phyloP scores from a whole-genome alignment of 2,888 invertebrate genomes.

The Nemotelus pantherinus region DNA sequence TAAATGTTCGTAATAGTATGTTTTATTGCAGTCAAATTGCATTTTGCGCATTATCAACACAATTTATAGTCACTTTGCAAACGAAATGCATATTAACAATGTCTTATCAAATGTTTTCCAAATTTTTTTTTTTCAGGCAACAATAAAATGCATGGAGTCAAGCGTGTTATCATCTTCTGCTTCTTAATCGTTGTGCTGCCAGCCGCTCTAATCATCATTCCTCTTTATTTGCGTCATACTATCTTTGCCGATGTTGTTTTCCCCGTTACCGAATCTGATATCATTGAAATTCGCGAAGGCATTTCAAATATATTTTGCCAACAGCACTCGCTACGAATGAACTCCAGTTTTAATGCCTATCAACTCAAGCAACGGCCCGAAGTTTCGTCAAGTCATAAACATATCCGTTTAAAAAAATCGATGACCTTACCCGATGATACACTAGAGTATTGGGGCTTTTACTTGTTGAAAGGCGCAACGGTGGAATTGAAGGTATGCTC shows the following conservation, averaged over 20 bases:
- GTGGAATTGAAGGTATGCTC: slow-evolving; percentile 84
- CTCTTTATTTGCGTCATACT: slow-evolving; percentile 79
- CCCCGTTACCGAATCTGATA: slow-evolving; percentile 84
- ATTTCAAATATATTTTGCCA: slow-evolving; percentile 85
- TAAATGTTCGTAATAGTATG: no score
- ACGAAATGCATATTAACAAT: no score
- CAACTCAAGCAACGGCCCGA: slow-evolving; percentile 77
- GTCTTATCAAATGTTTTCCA: not conserved
- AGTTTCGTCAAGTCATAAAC: slow-evolving; percentile 75
- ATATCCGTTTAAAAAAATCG: slow-evolving; percentile 81
- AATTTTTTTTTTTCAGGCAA: slow-evolving; percentile 63
- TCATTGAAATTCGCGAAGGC: slow-evolving; percentile 83
- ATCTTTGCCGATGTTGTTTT: slow-evolving; percentile 81
- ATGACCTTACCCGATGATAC: slow-evolving; percentile 87
- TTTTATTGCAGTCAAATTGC: no score
- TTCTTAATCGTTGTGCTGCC: slow-evolving; percentile 80
- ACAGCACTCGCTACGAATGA: slow-evolving; percentile 81
- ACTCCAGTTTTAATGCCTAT: slow-evolving; percentile 76
- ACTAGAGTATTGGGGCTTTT: slow-evolving; percentile 89
- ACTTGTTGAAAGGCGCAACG: slow-evolving; percentile 79
- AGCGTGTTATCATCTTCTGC: slow-evolving; percentile 81
- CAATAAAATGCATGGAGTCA: slow-evolving; percentile 81
- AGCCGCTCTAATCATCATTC: slow-evolving; percentile 77
- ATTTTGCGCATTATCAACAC: no score
- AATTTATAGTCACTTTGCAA: no score